phyloP scores from a whole-genome alignment of 2,888 invertebrate species.

The Tachina fera region DNA sequence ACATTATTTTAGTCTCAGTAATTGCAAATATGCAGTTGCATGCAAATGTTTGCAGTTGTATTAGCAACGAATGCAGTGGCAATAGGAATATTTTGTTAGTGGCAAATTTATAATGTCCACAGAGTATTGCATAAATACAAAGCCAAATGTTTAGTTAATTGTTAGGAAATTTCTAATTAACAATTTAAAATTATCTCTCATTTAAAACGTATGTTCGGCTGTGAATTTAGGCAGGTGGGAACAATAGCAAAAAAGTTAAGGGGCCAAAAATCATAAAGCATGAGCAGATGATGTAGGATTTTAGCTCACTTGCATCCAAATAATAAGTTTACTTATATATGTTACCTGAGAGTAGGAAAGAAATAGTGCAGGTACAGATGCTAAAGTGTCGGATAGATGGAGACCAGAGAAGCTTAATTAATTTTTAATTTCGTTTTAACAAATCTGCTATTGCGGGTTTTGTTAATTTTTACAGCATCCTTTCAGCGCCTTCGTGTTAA shows the following conservation, averaged over 20 bases:
- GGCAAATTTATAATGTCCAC: conserved; percentile 67
- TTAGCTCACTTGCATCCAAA: no score
- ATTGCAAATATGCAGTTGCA: conserved; percentile 37
- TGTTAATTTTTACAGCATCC: no score
- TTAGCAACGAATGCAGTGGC: conserved; percentile 14
- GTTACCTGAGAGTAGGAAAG: no score
- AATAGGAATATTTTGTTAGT: conserved; percentile 60
- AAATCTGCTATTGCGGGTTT: no score
- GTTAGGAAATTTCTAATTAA: conserved; percentile 70
- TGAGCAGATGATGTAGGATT: no score
- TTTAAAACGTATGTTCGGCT: conserved; percentile 36
- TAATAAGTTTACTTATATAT: no score
- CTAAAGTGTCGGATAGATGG: no score
- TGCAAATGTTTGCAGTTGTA: conserved; percentile 3
- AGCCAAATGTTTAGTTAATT: conserved; percentile 70
- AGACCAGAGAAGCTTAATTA: no score
- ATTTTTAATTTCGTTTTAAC: no score
- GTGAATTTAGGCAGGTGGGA: conserved; percentile 6
- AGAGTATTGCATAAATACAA: conserved; percentile 52
- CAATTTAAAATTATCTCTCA: conserved; percentile 70
- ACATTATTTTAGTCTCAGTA: conserved; percentile 43
- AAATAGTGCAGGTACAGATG: no score
- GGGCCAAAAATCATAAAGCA: neutral
- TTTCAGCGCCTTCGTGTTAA: no score
- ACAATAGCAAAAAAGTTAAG: neutral